These are phyloP conservation scores for Drosophila nr. perissopoda DNA, from an alignment of 2,888 invertebrate species.

Conservation along the genomic window DNA sequence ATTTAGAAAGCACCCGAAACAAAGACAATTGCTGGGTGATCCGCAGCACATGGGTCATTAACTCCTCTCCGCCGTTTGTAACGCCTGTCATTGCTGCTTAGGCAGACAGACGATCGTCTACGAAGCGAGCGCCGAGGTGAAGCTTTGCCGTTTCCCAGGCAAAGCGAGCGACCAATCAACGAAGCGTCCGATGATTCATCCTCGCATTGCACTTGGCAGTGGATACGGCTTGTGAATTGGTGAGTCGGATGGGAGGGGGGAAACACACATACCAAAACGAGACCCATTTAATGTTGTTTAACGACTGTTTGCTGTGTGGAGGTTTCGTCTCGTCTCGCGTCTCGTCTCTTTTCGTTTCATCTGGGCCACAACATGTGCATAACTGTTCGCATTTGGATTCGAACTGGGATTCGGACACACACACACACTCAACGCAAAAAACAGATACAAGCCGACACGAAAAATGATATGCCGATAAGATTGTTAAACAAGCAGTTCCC, in stretches of 20 bases:
- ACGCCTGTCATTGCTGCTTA: constrained; percentile 78
- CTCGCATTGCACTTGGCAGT: constrained; percentile 39
- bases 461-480: constrained; percentile 73
- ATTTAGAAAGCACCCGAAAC: constrained; percentile 70
- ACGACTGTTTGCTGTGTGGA: constrained; percentile 70
- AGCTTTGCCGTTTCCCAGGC: constrained; percentile 60
- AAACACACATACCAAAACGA: constrained; percentile 51
- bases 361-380: constrained; percentile 69
- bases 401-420: constrained; percentile 42
- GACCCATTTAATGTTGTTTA: constrained; percentile 79
- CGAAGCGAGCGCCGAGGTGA: constrained; percentile 63
- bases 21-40: constrained; percentile 73
- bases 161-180: constrained; percentile 11
- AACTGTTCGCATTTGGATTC: constrained; percentile 62
- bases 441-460: constrained; percentile 60
- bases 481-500: constrained; percentile 51
- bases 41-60: constrained; percentile 69
- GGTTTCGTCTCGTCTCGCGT: constrained; percentile 30
- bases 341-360: constrained; percentile 32
- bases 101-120: constrained; percentile 68
- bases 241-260: not conserved
- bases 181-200: constrained; percentile 47
- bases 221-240: not conserved
- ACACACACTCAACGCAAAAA: constrained; percentile 69
- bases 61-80: constrained; percentile 71